phyloP scores from a whole-genome alignment of 2,113 vertebrate genomes.

The Nyctibius bracteatus region DNA sequence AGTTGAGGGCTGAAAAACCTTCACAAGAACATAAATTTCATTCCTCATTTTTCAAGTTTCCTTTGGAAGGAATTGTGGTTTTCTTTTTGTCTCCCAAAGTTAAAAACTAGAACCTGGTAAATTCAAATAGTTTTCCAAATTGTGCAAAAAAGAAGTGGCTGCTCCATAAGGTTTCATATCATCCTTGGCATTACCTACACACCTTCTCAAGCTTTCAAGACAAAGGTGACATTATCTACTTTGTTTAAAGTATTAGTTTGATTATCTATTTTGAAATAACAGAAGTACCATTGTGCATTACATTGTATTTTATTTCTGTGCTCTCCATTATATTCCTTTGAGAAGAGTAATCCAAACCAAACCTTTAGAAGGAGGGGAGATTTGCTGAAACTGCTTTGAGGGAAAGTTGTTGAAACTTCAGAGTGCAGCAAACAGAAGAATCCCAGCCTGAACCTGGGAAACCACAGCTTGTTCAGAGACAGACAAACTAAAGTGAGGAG shows the following conservation, averaged over 20 bases:
- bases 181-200: background rate
- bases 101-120: background rate
- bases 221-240: background rate
- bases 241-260: background rate
- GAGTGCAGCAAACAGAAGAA: background rate
- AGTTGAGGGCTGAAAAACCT: background rate
- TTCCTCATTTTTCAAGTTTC: background rate
- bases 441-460: background rate
- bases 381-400: background rate
- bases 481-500: background rate
- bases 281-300: background rate
- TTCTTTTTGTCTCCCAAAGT: background rate
- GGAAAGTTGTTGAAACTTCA: background rate
- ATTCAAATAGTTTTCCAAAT: background rate
- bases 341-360: background rate
- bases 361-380: background rate
- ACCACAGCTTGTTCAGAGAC: background rate
- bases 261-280: background rate
- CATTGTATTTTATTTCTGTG: background rate
- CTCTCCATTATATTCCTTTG: background rate
- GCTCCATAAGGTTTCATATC: background rate
- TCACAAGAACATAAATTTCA: background rate
- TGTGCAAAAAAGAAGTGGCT: background rate
- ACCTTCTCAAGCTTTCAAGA: background rate
- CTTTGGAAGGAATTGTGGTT: background rate